A percentile compares a stretch with the other conserved stretches of the same genome.
Conservation (phyloP, 2,797 vertebrate species). For the Silurus lanzhouensis region DNA sequence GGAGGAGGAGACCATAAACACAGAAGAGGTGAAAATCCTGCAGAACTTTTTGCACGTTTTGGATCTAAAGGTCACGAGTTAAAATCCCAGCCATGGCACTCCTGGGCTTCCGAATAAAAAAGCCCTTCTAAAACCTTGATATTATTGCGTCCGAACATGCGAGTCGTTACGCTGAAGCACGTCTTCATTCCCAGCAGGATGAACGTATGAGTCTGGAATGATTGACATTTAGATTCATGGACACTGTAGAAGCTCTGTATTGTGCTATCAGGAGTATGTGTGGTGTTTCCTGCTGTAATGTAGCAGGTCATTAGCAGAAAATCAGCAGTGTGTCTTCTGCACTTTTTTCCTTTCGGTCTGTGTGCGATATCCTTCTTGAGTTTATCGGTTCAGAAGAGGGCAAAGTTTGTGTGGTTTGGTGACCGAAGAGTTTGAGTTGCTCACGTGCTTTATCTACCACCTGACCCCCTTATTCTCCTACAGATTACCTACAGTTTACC, state of each 20-base stretch:
- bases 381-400: not conserved
- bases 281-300: not conserved
- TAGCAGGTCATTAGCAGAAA: not conserved
- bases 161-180: not conserved
- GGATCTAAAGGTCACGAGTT: too few species aligned
- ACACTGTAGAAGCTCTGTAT: not conserved
- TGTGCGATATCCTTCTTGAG: not conserved
- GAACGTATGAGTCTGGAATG: not conserved
- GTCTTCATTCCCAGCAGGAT: too few species aligned
- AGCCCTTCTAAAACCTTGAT: not conserved
- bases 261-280: too few species aligned
- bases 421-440: too few species aligned
- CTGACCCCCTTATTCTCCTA: too few species aligned
- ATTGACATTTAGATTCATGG: not conserved
- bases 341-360: too few species aligned
- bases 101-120: too few species aligned
- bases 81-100: too few species aligned
- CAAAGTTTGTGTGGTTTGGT: not conserved
- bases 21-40: constrained; percentile 74
- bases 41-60: too few species aligned
- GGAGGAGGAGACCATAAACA: constrained; percentile 77
- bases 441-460: too few species aligned
- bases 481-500: too few species aligned
- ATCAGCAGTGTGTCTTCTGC: not conserved
- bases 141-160: not conserved